Percentiles rank a stretch among this genome's conserved stretches.
Conservation (phyloP, 2,797 vertebrate genomes). For the Spinus pinus region DNA sequence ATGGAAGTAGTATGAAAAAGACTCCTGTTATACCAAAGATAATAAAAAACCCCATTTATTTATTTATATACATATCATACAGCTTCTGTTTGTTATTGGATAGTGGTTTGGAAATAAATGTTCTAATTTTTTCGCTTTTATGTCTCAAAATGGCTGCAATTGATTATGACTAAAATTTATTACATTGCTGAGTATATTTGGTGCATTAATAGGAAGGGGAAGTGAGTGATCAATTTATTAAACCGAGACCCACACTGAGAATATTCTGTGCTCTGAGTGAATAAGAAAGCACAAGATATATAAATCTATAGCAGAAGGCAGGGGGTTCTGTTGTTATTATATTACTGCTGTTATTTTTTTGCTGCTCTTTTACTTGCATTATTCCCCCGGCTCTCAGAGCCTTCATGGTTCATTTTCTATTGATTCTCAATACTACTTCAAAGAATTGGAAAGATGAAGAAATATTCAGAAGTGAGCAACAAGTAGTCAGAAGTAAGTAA, state of each 20-base stretch:
- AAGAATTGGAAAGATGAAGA: background rate
- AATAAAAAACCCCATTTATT: too few relatives aligned
- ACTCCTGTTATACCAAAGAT: background rate
- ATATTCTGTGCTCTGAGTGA: background rate
- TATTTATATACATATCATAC: background rate
- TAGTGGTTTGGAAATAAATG: background rate
- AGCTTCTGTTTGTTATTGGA: conserved; percentile 18
- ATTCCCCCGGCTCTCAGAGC: background rate
- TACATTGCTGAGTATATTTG: background rate
- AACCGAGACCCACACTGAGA: conserved; percentile 1
- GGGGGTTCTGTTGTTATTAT: background rate
- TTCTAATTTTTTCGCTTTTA: background rate
- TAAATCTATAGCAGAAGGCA: conserved; percentile 13
- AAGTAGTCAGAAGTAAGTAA: background rate
- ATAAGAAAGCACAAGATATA: conserved; percentile 12
- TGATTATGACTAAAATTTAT: conserved; percentile 6
- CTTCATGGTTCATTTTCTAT: conserved; percentile 35
- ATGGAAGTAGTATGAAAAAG: background rate
- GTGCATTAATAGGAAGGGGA: background rate
- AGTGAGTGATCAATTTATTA: conserved; percentile 20
- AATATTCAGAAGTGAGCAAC: conserved; percentile 8
- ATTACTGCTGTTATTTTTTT: conserved; percentile 13
- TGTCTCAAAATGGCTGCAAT: background rate
- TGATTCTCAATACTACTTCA: background rate
- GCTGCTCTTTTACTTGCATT: background rate